Conservation (phyloP, 1,140 invertebrate genomes). For the Kradibia gibbosae region DNA sequence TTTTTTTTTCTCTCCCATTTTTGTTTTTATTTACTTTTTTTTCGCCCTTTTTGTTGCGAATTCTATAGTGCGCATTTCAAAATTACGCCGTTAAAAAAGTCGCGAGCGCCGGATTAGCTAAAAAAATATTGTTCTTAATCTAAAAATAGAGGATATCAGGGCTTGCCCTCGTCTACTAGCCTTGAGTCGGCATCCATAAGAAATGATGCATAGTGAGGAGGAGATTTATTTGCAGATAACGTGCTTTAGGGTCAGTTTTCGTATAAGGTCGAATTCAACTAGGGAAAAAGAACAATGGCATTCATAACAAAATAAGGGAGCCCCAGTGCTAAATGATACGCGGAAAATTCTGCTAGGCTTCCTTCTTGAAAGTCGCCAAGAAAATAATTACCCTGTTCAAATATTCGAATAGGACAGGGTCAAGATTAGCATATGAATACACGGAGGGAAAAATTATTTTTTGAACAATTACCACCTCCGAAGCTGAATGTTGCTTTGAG, state of each 20-base stretch:
- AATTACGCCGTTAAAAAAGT: background rate
- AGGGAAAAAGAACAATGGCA: conserved; percentile 60
- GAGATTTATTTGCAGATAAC: conserved; percentile 32
- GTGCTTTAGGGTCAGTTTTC: conserved; percentile 21
- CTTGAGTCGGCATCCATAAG: background rate
- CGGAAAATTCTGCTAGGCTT: conserved; percentile 36
- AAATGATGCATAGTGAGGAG: conserved; percentile 7
- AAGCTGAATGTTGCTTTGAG: conserved; percentile 19
- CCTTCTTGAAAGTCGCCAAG: conserved; percentile 48
- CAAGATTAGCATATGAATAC: conserved; percentile 72
- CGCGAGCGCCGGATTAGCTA: conserved; percentile 11
- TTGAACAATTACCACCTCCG: conserved; percentile 65
- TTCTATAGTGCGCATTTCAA: background rate
- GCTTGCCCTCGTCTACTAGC: background rate
- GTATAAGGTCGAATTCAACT: background rate
- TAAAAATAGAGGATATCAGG: background rate
- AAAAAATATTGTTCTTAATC: conserved; percentile 33
- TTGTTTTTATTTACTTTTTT: background rate
- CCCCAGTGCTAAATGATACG: conserved; percentile 24
- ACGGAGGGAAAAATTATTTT: conserved; percentile 65
- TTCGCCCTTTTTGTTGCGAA: background rate
- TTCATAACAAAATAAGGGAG: conserved; percentile 57
- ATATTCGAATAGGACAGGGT: conserved; percentile 64
- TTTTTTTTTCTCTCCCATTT: background rate
- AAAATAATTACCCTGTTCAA: conserved; percentile 69